Evolutionary conservation across 2,888 invertebrate species (phyloP), one percentile per base, ranked within the genome.

Genomic region (Meliscaeva auricollis): DNA sequence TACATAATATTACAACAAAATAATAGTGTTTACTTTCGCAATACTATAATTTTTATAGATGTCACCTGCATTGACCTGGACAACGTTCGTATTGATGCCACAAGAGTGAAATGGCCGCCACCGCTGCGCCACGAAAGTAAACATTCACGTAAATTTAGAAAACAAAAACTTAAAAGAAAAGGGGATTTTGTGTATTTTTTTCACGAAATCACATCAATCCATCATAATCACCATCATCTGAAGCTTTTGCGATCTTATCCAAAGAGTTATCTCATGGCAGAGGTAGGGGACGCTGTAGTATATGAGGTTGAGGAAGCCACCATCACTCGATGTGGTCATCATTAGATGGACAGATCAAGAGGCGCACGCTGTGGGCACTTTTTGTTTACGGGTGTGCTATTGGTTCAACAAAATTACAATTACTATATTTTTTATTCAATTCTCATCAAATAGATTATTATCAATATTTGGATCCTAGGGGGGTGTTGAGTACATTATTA

Each of bases 271-370:
- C 20, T 32, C 15, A 5, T 15, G 1, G 32, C 7, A n/a, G 8
- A 30, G 1, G 48, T 9, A 22, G 30, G 13, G 3, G 6, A 3
- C 3, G 6, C 2, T 54, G n/a, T 11, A 11, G 5, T 44, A 44
- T 44, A n/a, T 54, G 54, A 17, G 32, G 35, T 17, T 26, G 26
- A 62, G 22, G 60, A 22, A 44, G 22, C 60, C 46, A n/a, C n/a
- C n/a, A n/a, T n/a, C n/a, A n/a, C n/a, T 68, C 30, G 75, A 69
- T 81, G 76, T 77, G 81, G 77, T 72, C 81, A 73, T 68, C 77
- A 73, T 68, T 66, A 58, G 60, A 26, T 58, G 9, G 69, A 48
- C 46, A 74, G 60, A 68, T 68, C 35, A 52, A 26, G 26, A 26
- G 9, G 41, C 35, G 13, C 69, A 81, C 13, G 64, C 35, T 54